Evolutionary conservation across 1,140 invertebrate genomes (phyloP).

Genomic region (Onthophagus taurus): DNA sequence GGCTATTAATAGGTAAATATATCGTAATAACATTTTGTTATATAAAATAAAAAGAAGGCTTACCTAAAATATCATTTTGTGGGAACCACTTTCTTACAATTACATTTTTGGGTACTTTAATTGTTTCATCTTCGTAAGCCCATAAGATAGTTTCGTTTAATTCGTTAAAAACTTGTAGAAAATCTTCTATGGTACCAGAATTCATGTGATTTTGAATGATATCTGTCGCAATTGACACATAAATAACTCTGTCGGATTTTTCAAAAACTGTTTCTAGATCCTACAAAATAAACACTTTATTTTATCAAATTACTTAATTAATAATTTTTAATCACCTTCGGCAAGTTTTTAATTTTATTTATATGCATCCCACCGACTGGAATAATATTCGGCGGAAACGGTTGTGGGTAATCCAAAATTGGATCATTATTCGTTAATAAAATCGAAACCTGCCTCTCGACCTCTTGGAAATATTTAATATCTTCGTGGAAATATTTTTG

Average conservation of each 20-base stretch:
- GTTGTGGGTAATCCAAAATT: constrained; percentile 15
- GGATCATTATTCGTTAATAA: constrained; percentile 19
- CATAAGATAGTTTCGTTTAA: constrained; percentile 36
- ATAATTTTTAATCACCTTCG: constrained; percentile 9
- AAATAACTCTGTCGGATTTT: constrained; percentile 37
- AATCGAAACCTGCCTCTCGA: constrained; percentile 18
- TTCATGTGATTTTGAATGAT: too few species aligned
- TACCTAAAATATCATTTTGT: constrained; percentile 40
- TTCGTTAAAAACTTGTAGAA: constrained; percentile 35
- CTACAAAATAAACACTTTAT: constrained; percentile 11
- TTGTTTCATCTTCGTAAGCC: constrained; percentile 37
- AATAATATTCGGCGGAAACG: constrained; percentile 21
- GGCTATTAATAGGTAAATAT: too few species aligned
- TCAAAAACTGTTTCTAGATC: constrained; percentile 24
- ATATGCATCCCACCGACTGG: constrained; percentile 22
- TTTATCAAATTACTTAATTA: not conserved
- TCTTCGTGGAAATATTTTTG: constrained; percentile 1
- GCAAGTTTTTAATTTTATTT: constrained; percentile 6
- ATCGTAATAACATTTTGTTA: too few species aligned
- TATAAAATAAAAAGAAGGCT: constrained; percentile 17
- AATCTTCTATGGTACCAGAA: too few species aligned
- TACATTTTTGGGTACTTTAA: constrained; percentile 45
- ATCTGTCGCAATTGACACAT: constrained; percentile 40
- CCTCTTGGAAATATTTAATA: constrained; percentile 7
- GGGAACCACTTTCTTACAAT: constrained; percentile 38